A percentile compares a stretch with the other conserved stretches of the same genome.
These are phyloP conservation scores for Phylloscopus trochilus DNA, from an alignment of 2,113 vertebrate species.

Conservation along the genomic window DNA sequence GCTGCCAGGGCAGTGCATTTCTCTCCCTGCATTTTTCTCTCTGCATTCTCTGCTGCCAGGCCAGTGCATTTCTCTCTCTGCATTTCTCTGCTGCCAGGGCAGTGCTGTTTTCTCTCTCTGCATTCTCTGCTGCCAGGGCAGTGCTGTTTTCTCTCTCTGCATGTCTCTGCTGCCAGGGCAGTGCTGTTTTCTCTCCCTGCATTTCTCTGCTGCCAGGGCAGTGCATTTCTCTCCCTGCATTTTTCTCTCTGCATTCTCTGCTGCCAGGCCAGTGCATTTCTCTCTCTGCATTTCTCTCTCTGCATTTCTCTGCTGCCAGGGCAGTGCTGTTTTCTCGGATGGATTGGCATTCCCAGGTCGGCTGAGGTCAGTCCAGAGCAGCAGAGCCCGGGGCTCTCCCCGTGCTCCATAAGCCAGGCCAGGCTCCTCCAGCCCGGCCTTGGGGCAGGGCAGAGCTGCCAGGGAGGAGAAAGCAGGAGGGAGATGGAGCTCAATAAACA, in stretches of 20 bases:
- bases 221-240: neutral
- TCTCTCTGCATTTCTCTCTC: no score
- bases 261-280: no score
- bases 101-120: neutral
- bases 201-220: neutral
- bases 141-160: neutral
- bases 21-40: neutral
- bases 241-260: neutral
- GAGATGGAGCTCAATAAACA: constrained; percentile 58
- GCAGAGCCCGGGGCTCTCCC: neutral
- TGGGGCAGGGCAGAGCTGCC: constrained; percentile 55
- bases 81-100: no score
- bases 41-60: neutral
- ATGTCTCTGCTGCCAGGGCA: no score
- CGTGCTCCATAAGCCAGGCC: constrained; percentile 2
- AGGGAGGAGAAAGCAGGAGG: constrained; percentile 60
- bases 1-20: neutral
- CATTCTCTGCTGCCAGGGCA: no score
- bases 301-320: neutral
- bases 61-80: no score
- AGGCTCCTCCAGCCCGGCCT: constrained; percentile 28
- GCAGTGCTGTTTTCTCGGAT: neutral
- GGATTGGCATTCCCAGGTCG: constrained; percentile 46
- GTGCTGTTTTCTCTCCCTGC: no score
- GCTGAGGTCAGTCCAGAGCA: constrained; percentile 37